phyloP scores from a whole-genome alignment of 1,140 invertebrate genomes.

The Ceratoteleas bidentatus region DNA sequence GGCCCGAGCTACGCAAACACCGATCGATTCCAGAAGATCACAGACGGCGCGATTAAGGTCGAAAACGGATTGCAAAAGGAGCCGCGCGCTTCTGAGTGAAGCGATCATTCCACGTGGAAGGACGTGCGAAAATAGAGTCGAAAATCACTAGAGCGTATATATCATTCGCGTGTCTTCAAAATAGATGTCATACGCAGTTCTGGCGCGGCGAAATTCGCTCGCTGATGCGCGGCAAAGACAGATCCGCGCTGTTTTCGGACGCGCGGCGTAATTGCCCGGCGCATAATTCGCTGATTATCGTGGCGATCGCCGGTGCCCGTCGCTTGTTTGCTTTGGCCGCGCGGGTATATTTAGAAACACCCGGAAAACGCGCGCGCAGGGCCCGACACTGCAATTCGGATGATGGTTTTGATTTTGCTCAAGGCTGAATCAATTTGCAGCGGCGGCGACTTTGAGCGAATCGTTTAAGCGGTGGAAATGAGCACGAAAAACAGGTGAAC shows the following conservation, averaged over 20 bases:
- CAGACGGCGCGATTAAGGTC: constrained; percentile 17
- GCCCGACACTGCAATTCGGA: constrained; percentile 8
- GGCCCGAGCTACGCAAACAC: background rate
- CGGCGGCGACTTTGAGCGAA: background rate
- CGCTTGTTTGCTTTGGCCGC: constrained; percentile 5
- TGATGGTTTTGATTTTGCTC: constrained; percentile 40
- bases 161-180: constrained; percentile 64
- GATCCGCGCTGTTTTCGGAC: constrained; percentile 47
- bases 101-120: constrained; percentile 38
- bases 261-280: constrained; percentile 31
- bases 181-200: constrained; percentile 68
- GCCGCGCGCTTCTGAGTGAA: constrained; percentile 21
- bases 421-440: constrained; percentile 38
- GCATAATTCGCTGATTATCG: constrained; percentile 49
- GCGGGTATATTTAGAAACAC: constrained; percentile 9
- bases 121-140: constrained; percentile 55
- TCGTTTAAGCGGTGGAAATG: constrained; percentile 25
- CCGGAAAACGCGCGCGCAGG: background rate
- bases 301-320: background rate
- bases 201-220: constrained; percentile 46
- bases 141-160: constrained; percentile 57
- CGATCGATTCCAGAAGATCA: background rate
- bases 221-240: constrained; percentile 56
- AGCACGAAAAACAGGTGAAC: constrained; percentile 46
- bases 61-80: background rate